Evolutionary conservation across 2,113 vertebrate species (phyloP).

Genomic region (Crypturellus undulatus): DNA sequence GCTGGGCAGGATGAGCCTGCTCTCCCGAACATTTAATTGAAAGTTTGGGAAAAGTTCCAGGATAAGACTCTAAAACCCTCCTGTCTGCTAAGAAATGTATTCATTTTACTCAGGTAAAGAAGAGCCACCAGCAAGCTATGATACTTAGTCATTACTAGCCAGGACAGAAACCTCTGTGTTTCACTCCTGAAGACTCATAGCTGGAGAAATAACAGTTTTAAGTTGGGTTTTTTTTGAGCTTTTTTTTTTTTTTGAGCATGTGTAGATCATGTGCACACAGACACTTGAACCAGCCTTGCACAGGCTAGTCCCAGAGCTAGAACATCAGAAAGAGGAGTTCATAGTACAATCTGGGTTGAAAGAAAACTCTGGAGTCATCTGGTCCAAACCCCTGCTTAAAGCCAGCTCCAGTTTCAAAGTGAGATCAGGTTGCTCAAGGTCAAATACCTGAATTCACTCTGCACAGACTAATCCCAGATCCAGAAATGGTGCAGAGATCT

Average conservation of each 20-base stretch:
- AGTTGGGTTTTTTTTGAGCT: background rate
- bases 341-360: background rate
- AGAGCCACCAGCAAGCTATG: background rate
- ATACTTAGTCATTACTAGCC: background rate
- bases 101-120: background rate
- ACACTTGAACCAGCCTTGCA: background rate
- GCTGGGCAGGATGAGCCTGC: background rate
- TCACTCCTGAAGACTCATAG: background rate
- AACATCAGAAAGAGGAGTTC: background rate
- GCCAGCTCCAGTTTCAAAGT: background rate
- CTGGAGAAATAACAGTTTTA: background rate
- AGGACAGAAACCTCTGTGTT: background rate
- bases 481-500: background rate
- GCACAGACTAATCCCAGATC: background rate
- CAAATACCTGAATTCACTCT: background rate
- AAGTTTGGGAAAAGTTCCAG: slow-evolving; percentile 10
- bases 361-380: background rate
- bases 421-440: background rate
- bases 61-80: background rate
- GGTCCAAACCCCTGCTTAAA: background rate
- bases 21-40: background rate
- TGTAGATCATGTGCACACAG: background rate
- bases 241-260: background rate
- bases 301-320: background rate
- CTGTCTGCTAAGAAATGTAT: background rate